Base-by-base conservation (phyloP, 2,888 invertebrate species). In the Plagodis dolabraria region DNA sequence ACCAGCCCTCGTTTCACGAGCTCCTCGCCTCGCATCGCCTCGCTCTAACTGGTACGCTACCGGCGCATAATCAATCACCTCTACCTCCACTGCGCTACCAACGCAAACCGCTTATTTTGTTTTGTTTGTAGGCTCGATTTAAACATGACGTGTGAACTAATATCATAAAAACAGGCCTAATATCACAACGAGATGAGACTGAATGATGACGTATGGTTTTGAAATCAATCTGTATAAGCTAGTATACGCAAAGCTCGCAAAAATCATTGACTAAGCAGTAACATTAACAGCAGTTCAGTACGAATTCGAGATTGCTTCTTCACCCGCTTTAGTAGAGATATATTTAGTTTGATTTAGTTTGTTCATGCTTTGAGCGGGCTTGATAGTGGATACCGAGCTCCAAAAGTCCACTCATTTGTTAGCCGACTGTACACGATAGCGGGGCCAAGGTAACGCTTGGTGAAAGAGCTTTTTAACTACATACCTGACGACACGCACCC, bases 291-390 rank as follows among this genome's bases (percentile, higher is more conserved):
- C 56, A 63, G 63, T n/a, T 12, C 68, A 67, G 65, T 72, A 67
- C 71, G 65, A 68, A 69, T 74, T 78, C 71, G 77, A 83, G 83
- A 84, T 85, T 80, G 85, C 85, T 86, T 89, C 65, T 78, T 75
- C 82, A 85, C 77, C 76, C 76, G 88, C 89, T 87, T 89, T 55
- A 63, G 80, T 89, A 87, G 86, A 47, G 7, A 43, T 80, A 68
- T 77, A 70, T 76, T 81, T 81, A 78, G 80, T 79, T 77, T 74
- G 72, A 76, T 76, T 78, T 81, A 79, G 75, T 79, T 75, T 75
- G 59, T 72, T 80, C 74, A 79, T 75, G 85, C 87, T 86, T 86
- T 72, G 76, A 75, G 76, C 79, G 78, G 75, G 77, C 83, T 85
- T 83, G 64, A 75, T 85, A 85, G 81, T 79, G 76, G 79, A 79